These are phyloP conservation scores for Microcebus ravelobensis DNA, from an alignment of 2,113 vertebrate species.

Conservation along the genomic window DNA sequence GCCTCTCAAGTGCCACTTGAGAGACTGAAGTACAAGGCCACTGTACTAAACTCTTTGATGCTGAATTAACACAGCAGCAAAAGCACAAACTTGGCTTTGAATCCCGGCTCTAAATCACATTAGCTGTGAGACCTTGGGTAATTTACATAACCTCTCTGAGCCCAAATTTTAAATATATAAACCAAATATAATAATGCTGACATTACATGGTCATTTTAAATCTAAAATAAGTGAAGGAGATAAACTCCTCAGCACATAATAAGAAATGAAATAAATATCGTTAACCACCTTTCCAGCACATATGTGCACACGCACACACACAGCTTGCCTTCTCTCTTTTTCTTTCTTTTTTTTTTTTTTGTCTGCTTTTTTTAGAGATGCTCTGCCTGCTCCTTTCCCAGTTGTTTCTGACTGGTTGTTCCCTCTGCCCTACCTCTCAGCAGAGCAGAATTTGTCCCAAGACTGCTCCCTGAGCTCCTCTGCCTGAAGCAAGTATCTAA, in stretches of 20 bases:
- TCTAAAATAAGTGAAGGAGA: neutral
- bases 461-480: neutral
- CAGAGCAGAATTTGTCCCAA: neutral
- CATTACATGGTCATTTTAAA: neutral
- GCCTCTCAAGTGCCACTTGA: neutral
- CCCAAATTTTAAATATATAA: neutral
- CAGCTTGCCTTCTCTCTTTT: too few species aligned
- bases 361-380: neutral
- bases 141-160: neutral
- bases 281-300: neutral
- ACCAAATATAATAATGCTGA: neutral
- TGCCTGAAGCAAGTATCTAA: neutral
- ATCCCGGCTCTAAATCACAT: neutral
- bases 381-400: neutral
- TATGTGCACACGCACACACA: rapidly evolving
- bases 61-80: neutral
- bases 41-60: neutral
- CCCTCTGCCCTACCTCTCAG: neutral
- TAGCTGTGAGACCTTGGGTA: neutral
- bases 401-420: neutral
- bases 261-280: neutral
- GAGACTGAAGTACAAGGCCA: neutral
- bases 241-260: neutral
- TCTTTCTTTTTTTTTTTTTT: too few species aligned
- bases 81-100: neutral